phyloP scores from a whole-genome alignment of 2,888 invertebrate genomes.

The Andrena chrysosceles region DNA sequence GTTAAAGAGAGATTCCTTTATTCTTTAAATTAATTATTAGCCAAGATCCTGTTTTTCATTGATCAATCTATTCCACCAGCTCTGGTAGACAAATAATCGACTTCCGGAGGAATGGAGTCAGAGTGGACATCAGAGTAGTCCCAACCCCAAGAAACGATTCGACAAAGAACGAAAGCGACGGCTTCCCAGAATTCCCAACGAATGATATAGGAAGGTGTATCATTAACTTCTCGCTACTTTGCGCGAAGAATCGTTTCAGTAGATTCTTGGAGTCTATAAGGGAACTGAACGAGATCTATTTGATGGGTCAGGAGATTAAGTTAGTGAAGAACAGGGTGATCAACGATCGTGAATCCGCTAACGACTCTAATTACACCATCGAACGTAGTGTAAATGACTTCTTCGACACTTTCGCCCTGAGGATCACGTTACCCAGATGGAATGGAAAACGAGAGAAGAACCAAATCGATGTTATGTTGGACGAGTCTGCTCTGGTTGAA shows the following conservation, averaged over 20 bases:
- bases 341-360: slow-evolving; percentile 69
- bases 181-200: slow-evolving; percentile 86
- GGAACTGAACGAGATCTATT: slow-evolving; percentile 86
- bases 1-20: neutral
- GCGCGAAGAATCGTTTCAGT: slow-evolving; percentile 87
- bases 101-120: slow-evolving; percentile 78
- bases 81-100: slow-evolving; percentile 75
- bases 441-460: slow-evolving; percentile 77
- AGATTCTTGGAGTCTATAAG: slow-evolving; percentile 87
- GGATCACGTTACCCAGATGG: slow-evolving; percentile 79
- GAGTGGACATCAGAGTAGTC: slow-evolving; percentile 77
- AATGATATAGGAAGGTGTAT: slow-evolving; percentile 85
- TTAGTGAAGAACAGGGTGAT: slow-evolving; percentile 84
- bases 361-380: slow-evolving; percentile 81
- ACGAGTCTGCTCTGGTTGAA: slow-evolving; percentile 78
- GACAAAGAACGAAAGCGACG: slow-evolving; percentile 75
- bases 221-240: slow-evolving; percentile 86
- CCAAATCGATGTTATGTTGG: slow-evolving; percentile 81
- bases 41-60: neutral
- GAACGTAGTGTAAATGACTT: slow-evolving; percentile 87
- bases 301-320: slow-evolving; percentile 87
- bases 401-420: slow-evolving; percentile 87
- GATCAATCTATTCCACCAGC: neutral
- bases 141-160: slow-evolving; percentile 62
- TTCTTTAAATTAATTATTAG: neutral